A percentile compares a stretch with the other conserved stretches of the same genome.
Conservation (phyloP, 2,888 invertebrate genomes). For the Microplitis manilae region DNA sequence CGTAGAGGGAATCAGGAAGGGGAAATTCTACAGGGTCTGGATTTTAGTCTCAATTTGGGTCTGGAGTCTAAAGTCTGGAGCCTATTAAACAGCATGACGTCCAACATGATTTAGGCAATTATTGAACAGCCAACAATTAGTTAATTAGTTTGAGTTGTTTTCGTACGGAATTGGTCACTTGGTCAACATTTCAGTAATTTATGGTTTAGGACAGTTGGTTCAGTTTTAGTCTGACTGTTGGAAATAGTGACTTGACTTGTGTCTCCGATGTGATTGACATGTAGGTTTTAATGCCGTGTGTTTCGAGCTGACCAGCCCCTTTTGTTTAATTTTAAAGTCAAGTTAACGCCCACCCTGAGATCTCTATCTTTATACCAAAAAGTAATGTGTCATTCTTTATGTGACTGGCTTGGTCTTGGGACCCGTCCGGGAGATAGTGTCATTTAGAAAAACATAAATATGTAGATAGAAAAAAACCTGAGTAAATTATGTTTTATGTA, state of each 20-base stretch:
- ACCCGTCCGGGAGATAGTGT: not conserved
- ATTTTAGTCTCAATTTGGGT: too few relatives aligned
- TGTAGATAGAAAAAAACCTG: not conserved
- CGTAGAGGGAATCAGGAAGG: not conserved
- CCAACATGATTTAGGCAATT: too few relatives aligned
- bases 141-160: too few relatives aligned
- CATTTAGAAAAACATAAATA: not conserved
- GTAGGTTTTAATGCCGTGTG: not conserved
- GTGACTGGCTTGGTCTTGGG: not conserved
- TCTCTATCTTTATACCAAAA: not conserved
- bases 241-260: too few relatives aligned
- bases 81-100: too few relatives aligned
- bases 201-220: too few relatives aligned
- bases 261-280: not conserved
- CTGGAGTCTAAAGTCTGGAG: too few relatives aligned
- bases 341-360: not conserved
- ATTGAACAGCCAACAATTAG: too few relatives aligned
- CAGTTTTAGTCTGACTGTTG: too few relatives aligned
- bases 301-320: not conserved
- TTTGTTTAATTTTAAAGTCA: not conserved
- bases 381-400: not conserved
- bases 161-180: too few relatives aligned
- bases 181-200: too few relatives aligned
- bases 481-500: not conserved
- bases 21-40: not conserved